Conservation (phyloP, 2,888 invertebrate genomes). For the Chironomus tentans region DNA sequence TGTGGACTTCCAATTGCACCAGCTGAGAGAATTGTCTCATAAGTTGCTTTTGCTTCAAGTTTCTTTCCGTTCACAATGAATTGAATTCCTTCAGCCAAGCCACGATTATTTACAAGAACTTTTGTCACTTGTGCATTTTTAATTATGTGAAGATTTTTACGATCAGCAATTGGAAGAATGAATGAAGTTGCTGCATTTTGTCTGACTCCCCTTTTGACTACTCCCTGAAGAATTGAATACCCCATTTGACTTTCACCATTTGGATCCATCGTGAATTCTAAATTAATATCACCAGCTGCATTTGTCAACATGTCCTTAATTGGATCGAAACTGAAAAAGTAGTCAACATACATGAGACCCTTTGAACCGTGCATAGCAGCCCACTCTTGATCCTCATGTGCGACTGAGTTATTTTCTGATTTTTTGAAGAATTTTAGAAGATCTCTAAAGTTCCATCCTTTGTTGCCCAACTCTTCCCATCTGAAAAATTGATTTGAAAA, state of each 20-base stretch:
- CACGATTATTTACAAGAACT: conserved; percentile 44
- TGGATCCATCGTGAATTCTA: conserved; percentile 38
- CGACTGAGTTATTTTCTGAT: conserved; percentile 59
- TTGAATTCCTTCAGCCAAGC: conserved; percentile 43
- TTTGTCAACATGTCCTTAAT: conserved; percentile 40
- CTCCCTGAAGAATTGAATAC: conserved; percentile 44
- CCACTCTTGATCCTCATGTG: not conserved
- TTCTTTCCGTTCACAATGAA: conserved; percentile 47
- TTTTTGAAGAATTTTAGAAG: conserved; percentile 72
- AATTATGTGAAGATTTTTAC: conserved; percentile 51
- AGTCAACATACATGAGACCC: conserved; percentile 44
- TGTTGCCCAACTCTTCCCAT: conserved; percentile 52
- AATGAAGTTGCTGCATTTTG: conserved; percentile 67
- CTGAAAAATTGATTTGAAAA: not conserved
- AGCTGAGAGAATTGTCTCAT: conserved; percentile 67
- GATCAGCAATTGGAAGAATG: conserved; percentile 45
- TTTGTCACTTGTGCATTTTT: conserved; percentile 49
- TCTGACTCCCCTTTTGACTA: conserved; percentile 53
- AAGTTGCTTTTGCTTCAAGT: conserved; percentile 43
- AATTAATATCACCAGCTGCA: conserved; percentile 44
- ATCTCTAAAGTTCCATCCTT: conserved; percentile 51
- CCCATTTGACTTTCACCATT: conserved; percentile 45
- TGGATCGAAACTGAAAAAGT: conserved; percentile 36
- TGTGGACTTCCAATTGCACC: conserved; percentile 75
- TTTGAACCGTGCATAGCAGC: conserved; percentile 38